Conservation (phyloP, 2,113 vertebrate species). For the Sporophila hypoxantha region DNA sequence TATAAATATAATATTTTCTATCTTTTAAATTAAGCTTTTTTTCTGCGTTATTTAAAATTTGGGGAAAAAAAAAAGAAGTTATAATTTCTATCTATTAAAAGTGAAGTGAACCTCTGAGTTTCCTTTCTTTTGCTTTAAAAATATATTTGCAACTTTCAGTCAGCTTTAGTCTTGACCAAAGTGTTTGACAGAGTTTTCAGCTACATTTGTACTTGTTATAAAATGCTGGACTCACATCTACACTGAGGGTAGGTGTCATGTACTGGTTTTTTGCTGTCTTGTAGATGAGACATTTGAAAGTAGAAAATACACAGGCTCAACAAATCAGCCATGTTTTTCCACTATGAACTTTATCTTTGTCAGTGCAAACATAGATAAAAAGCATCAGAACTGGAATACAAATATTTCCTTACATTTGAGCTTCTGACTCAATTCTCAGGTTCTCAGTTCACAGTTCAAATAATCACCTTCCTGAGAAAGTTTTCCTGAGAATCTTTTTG, state of each 20-base stretch:
- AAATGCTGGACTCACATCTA: neutral
- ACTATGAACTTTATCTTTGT: neutral
- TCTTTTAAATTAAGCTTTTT: neutral
- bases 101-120: neutral
- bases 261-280: neutral
- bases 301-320: neutral
- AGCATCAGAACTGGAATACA: neutral
- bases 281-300: constrained; percentile 10
- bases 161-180: neutral
- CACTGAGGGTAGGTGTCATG: neutral
- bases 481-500: neutral
- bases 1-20: neutral
- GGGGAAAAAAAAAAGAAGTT: accelerated
- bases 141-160: neutral
- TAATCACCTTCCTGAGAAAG: neutral
- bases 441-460: neutral
- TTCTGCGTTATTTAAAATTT: neutral
- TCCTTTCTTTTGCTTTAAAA: neutral
- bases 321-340: neutral
- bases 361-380: neutral
- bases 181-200: neutral
- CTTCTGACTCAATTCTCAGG: neutral
- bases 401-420: neutral
- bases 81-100: neutral
- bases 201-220: neutral